phyloP scores from a whole-genome alignment of 1,140 invertebrate species.

The Apis mellifera region Amel_HAv3.1 CM009935.2:11581501-11582000 shows the following conservation, averaged over 20 bases:
- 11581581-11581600: constrained; percentile 35
- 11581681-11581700: too few relatives aligned
- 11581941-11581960: constrained; percentile 63
- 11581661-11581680: not conserved
- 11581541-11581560: constrained; percentile 56
- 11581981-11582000: constrained; percentile 73
- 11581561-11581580: constrained; percentile 68
- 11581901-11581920: constrained; percentile 66
- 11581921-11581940: constrained; percentile 61
- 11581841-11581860: constrained; percentile 61
- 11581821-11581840: constrained; percentile 64
- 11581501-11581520: constrained; percentile 71
- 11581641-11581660: not conserved
- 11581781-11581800: too few relatives aligned
- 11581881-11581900: constrained; percentile 73
- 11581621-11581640: constrained; percentile 24
- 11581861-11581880: constrained; percentile 73
- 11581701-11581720: too few relatives aligned
- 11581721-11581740: constrained; percentile 57
- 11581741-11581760: constrained; percentile 60
- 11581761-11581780: too few relatives aligned
- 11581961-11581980: constrained; percentile 76
- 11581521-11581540: constrained; percentile 78
- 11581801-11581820: too few relatives aligned
- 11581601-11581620: not conserved